phyloP scores from a whole-genome alignment of 2,888 invertebrate genomes.

The Mesoligia furuncula region DNA sequence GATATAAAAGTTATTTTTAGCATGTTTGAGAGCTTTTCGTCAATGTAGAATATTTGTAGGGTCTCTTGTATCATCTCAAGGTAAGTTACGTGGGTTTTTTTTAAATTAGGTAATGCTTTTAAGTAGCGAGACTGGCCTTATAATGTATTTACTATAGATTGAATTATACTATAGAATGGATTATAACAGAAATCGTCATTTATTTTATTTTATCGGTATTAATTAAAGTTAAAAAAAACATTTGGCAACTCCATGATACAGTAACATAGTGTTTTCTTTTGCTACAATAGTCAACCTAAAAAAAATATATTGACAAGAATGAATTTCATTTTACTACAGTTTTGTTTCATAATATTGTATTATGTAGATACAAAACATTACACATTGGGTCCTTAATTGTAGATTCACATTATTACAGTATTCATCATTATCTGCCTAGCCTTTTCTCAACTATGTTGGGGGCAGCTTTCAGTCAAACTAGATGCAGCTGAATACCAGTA shows the following conservation, averaged over 20 bases:
- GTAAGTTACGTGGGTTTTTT: not conserved
- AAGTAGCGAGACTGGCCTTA: not conserved
- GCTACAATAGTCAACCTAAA: not conserved
- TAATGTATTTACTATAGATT: not conserved
- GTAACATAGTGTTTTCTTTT: not conserved
- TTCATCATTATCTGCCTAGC: too few species aligned
- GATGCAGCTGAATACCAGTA: too few species aligned
- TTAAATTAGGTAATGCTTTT: not conserved
- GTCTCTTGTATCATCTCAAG: not conserved
- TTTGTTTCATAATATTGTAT: not conserved
- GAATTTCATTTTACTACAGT: not conserved
- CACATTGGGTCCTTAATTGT: too few species aligned
- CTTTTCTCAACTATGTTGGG: too few species aligned
- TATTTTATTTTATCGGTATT: not conserved
- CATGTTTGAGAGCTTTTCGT: not conserved
- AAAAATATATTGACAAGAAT: not conserved
- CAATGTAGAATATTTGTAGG: not conserved
- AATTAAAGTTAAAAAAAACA: not conserved
- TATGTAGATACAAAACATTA: too few species aligned
- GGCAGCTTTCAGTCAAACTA: too few species aligned
- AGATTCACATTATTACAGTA: too few species aligned
- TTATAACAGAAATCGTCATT: not conserved
- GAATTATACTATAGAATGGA: not conserved
- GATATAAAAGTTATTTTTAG: slow-evolving; percentile 63
- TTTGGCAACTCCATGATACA: not conserved